phyloP scores from a whole-genome alignment of 2,113 vertebrate species.

The Notothenia rossii region DNA sequence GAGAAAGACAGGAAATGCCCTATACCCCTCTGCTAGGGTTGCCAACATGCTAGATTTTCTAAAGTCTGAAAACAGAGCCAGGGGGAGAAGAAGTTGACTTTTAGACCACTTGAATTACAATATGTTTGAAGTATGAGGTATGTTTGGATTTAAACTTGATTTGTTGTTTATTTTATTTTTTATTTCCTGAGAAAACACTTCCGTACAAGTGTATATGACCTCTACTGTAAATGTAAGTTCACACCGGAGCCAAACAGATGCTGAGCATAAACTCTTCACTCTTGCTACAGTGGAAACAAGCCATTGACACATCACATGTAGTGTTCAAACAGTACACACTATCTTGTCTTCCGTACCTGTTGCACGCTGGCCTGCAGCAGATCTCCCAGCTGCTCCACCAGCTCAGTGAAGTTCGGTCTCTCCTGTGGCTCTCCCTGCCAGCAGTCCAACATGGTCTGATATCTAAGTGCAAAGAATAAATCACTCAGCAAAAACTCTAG shows the following conservation, averaged over 20 bases:
- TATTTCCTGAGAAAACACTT: not conserved
- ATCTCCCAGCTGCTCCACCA: slow-evolving; percentile 92
- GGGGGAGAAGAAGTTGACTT: too few species aligned
- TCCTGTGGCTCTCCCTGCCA: slow-evolving; percentile 89
- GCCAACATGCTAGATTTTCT: too few species aligned
- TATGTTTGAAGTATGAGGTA: not conserved
- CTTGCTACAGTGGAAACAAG: slow-evolving; percentile 1
- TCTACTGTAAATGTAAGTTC: not conserved
- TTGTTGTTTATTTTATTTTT: not conserved
- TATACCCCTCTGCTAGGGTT: too few species aligned
- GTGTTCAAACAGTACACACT: not conserved
- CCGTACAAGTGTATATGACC: not conserved
- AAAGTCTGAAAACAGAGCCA: too few species aligned
- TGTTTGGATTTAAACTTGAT: not conserved
- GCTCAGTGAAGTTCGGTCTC: slow-evolving; percentile 90
- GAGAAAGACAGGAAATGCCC: too few species aligned
- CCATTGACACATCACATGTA: not conserved
- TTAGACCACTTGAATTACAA: too few species aligned
- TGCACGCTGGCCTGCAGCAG: slow-evolving; percentile 96
- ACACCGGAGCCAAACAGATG: not conserved
- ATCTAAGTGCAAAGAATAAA: slow-evolving; percentile 76
- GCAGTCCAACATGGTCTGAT: slow-evolving; percentile 95
- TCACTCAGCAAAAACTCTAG: slow-evolving; percentile 8
- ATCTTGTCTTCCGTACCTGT: slow-evolving; percentile 82
- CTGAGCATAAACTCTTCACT: not conserved